A percentile compares a stretch with the other conserved stretches of the same genome.
Evolutionary conservation across 2,797 vertebrate genomes (phyloP).

Genomic region (Notolabrus celidotus): DNA sequence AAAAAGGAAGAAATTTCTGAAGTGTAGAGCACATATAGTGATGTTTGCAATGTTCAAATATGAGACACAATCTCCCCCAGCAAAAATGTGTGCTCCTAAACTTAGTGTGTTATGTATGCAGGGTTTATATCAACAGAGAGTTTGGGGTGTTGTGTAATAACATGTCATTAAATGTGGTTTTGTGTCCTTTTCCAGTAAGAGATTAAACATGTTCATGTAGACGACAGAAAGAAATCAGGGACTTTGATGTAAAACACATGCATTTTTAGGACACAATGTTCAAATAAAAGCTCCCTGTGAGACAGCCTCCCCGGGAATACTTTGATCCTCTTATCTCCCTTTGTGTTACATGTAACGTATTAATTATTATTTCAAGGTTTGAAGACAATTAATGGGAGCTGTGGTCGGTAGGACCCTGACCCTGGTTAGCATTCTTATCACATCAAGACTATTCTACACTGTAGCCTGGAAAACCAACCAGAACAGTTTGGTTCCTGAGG

Average conservation of each 20-base stretch:
- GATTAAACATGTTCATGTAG: neutral
- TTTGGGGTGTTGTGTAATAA: neutral
- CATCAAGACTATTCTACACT: conserved; percentile 4
- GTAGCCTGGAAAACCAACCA: neutral
- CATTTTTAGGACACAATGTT: conserved; percentile 14
- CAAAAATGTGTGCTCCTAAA: neutral
- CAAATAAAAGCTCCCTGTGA: neutral
- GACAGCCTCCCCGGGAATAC: neutral
- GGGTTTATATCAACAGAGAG: neutral
- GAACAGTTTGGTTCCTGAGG: neutral
- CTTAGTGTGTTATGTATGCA: neutral
- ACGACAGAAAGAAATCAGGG: neutral
- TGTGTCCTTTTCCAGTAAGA: no score
- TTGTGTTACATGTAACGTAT: conserved; percentile 12
- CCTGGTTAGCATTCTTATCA: conserved; percentile 15
- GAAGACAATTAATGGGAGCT: neutral
- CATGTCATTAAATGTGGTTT: no score
- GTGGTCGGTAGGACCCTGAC: conserved; percentile 18
- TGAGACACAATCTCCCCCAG: conserved; percentile 3
- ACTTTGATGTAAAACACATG: conserved; percentile 7
- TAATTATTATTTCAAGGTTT: conserved; percentile 9
- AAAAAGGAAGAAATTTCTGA: neutral
- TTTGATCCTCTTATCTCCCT: conserved; percentile 7
- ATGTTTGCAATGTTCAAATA: conserved; percentile 1
- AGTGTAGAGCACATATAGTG: neutral